phyloP scores from a whole-genome alignment of 2,113 vertebrate species.

The Buteo buteo region DNA sequence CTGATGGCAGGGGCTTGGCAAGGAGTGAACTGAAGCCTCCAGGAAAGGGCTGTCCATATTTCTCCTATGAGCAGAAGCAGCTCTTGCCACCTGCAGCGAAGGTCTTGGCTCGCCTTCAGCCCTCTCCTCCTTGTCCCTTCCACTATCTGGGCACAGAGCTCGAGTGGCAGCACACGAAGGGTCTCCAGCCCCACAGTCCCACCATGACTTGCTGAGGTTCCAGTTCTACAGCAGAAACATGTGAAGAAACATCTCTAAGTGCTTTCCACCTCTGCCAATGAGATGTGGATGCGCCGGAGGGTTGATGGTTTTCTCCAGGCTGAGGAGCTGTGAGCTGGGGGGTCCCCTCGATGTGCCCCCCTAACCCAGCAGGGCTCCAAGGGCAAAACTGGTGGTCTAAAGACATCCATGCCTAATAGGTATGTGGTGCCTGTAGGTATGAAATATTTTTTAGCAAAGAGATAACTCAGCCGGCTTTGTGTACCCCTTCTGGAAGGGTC shows the following conservation, averaged over 20 bases:
- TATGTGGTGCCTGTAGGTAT: neutral
- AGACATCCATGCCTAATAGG: neutral
- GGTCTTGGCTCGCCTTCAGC: neutral
- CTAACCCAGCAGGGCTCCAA: neutral
- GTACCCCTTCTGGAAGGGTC: neutral
- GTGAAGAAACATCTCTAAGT: neutral
- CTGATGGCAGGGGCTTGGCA: neutral
- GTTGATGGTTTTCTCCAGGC: accelerated
- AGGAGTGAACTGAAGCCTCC: neutral
- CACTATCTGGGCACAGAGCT: neutral
- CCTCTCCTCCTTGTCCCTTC: neutral
- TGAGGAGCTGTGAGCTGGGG: neutral
- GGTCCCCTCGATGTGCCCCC: accelerated
- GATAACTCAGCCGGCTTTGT: neutral
- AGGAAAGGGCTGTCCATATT: neutral
- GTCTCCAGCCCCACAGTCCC: neutral
- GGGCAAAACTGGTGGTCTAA: neutral
- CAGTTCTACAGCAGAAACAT: neutral
- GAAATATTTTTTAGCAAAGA: neutral
- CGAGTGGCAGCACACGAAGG: accelerated
- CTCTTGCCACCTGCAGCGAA: neutral
- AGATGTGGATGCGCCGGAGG: neutral
- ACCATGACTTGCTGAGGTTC: neutral
- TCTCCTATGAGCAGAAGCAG: neutral
- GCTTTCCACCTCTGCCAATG: neutral